A percentile compares a stretch with the other conserved stretches of the same genome.
Evolutionary conservation across 37 sponge, comb jelly and placozoan genomes (phyloP).

Genomic region (Bolinopsis microptera): DNA sequence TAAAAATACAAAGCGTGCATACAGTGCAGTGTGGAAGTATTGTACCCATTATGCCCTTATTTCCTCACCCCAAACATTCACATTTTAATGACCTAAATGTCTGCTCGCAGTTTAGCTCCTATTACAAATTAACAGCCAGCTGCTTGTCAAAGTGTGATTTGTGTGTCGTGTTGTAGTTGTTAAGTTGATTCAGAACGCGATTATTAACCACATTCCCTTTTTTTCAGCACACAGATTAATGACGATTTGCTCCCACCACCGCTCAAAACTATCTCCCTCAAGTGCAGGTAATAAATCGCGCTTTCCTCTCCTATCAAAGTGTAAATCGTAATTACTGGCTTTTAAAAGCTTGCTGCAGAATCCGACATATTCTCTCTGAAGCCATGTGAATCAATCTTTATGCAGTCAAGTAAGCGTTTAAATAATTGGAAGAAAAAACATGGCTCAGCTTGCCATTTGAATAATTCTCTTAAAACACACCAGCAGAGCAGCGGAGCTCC

Average conservation of each 20-base stretch:
- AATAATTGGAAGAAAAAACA: neutral
- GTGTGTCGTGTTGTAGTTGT: neutral
- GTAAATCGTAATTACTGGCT: too few species aligned
- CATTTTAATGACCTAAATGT: neutral
- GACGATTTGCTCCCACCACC: constrained; percentile 51
- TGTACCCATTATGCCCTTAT: neutral
- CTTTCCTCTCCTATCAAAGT: neutral
- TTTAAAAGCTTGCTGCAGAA: neutral
- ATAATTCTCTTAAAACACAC: neutral
- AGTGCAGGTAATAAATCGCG: constrained; percentile 65
- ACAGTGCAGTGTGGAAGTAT: neutral
- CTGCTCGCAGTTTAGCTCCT: neutral
- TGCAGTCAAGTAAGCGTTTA: neutral
- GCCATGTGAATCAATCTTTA: too few species aligned
- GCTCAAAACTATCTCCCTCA: constrained; percentile 23
- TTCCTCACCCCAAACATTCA: neutral
- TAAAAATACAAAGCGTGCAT: neutral
- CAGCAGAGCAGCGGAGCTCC: neutral
- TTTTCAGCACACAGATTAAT: constrained; percentile 34
- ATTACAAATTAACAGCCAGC: neutral
- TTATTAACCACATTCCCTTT: neutral
- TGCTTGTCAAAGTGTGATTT: neutral
- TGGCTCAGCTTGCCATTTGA: neutral
- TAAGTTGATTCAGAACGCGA: neutral
- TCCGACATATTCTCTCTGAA: neutral